Evolutionary conservation across 2,797 vertebrate species (phyloP), one percentile per base, ranked within the genome.

Genomic region (Spondyliosoma cantharus): DNA sequence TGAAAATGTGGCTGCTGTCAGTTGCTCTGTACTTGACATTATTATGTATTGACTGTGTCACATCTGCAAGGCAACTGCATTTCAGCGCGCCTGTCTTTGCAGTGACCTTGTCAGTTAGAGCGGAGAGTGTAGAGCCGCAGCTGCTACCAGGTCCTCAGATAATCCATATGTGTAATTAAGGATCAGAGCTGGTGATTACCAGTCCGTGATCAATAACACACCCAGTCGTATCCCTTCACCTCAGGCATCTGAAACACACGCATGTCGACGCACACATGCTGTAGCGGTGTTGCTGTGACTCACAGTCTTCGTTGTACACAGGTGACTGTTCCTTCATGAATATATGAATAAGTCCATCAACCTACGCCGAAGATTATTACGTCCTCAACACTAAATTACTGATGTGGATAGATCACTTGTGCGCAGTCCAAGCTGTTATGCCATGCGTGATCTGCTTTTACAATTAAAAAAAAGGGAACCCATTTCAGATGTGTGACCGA

Each of bases 121-220:
- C 8, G 48, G 59, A 48, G 50, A 67, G 11, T 63, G 37, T 52
- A 66, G 27, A 58, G 58, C 78, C 5, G 7, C 66, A 82, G 69
- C 79, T 78, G 75, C 80, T 65, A 7, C 50, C 49, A 62, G 19
- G 65, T 75, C 74, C 75, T 61, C 74, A 48, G 71, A 64, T 52
- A 77, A 86, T 91, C 87, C 22, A 88, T 90, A 82, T 3, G 32
- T 81, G 86, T 84, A 83, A 90, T 90, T 82, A 86, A 81, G 84
- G 76, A 82, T 86, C 76, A 86, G 82, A 69, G 42, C 75, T 22
- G 79, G 71, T 80, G 85, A 90, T 90, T 86, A 89, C 86, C 87
- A 80, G 84, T 71, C 57, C 69, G 69, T 80, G 80, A 91, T 88
- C 90, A 76, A 92, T 89, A 86, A 67, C 71, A 81, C 65, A 70